A percentile compares a stretch with the other conserved stretches of the same genome.
phyloP scores from a whole-genome alignment of 37 sponge, comb jelly and placozoan species.

The Beroe forskalii region DNA sequence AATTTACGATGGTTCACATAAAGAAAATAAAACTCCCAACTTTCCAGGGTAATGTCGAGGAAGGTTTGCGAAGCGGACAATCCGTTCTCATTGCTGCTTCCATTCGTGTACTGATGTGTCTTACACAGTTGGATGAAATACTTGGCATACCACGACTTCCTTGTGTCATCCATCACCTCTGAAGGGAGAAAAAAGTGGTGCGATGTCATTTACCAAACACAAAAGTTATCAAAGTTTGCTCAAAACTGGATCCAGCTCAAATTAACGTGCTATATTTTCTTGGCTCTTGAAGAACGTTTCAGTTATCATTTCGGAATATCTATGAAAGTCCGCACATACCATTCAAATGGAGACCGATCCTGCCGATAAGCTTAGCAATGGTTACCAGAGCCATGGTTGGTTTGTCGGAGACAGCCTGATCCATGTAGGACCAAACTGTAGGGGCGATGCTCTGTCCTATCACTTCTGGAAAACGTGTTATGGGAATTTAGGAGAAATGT shows the following conservation, averaged over 20 bases:
- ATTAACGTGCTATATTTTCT: too few relatives aligned
- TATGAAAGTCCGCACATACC: too few relatives aligned
- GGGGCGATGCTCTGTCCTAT: background rate
- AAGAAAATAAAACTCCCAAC: too few relatives aligned
- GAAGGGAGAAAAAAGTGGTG: too few relatives aligned
- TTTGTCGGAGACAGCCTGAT: slow-evolving; percentile 20
- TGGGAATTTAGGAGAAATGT: too few relatives aligned
- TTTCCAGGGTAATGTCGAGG: background rate
- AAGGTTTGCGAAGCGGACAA: background rate
- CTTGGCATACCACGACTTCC: slow-evolving; percentile 54
- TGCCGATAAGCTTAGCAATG: slow-evolving; percentile 24
- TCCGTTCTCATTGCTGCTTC: background rate
- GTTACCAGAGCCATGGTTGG: slow-evolving; percentile 7
- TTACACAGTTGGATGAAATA: slow-evolving; percentile 28
- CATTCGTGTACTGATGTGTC: background rate
- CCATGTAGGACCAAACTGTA: slow-evolving; percentile 16
- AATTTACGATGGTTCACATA: too few relatives aligned
- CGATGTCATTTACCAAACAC: too few relatives aligned
- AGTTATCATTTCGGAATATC: too few relatives aligned
- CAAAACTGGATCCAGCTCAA: too few relatives aligned
- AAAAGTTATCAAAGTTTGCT: too few relatives aligned
- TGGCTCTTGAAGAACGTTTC: too few relatives aligned
- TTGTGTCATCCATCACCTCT: background rate
- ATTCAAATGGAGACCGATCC: background rate
- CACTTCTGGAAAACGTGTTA: too few relatives aligned